phyloP scores from a whole-genome alignment of 2,113 vertebrate genomes.

The human region DNA sequence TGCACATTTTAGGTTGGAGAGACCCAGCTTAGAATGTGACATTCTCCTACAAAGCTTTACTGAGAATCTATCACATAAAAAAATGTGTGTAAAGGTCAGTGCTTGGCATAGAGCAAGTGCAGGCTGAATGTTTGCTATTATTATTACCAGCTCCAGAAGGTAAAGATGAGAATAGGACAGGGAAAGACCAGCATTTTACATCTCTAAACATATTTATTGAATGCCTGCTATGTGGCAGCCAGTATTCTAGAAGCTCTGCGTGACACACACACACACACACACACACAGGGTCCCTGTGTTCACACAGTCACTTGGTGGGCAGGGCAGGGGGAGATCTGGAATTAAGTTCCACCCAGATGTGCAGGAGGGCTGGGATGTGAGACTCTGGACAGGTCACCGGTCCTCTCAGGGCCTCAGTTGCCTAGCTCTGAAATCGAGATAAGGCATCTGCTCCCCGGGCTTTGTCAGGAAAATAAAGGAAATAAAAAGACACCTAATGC shows the following conservation, averaged over 20 bases:
- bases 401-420: neutral
- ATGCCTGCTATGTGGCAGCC: neutral
- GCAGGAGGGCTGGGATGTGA: neutral
- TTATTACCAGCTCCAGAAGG: neutral
- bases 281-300: neutral
- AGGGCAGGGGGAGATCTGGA: too few relatives aligned
- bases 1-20: too few relatives aligned
- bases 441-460: neutral
- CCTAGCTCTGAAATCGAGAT: too few relatives aligned
- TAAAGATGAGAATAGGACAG: neutral
- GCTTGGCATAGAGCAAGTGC: neutral
- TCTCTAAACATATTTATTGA: neutral
- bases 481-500: neutral
- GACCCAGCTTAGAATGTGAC: neutral
- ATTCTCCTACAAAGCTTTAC: neutral
- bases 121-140: neutral
- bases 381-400: neutral
- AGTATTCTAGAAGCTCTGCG: neutral
- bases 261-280: too few relatives aligned
- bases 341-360: neutral
- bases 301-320: neutral
- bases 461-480: neutral
- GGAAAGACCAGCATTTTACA: neutral
- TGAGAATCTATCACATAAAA: neutral
- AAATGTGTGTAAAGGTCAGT: neutral